Percentiles rank a stretch among this genome's conserved stretches.
Evolutionary conservation across 2,888 invertebrate genomes (phyloP).

Genomic region (Leptinotarsa tumamoca): DNA sequence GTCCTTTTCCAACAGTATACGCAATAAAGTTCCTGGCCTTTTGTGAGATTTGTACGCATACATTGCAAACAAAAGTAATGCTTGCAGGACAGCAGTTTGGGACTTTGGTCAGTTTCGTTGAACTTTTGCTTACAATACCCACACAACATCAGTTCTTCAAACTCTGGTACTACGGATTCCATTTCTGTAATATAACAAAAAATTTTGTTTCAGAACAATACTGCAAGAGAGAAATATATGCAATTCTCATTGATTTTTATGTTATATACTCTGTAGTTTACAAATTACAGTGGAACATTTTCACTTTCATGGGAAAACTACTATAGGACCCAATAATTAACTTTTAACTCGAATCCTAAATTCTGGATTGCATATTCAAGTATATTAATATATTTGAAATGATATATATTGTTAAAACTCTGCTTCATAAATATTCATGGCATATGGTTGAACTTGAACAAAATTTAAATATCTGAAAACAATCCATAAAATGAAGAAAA

Average conservation of each 20-base stretch:
- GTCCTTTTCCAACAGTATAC: constrained; percentile 82
- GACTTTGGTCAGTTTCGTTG: constrained; percentile 79
- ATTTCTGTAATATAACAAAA: constrained; percentile 45
- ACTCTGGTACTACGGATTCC: constrained; percentile 71
- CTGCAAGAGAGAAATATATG: neutral
- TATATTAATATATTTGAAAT: too few species aligned
- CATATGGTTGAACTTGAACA: too few species aligned
- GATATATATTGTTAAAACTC: too few species aligned
- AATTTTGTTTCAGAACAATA: neutral
- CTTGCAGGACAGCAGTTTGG: constrained; percentile 80
- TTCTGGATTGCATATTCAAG: too few species aligned
- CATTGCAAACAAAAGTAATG: constrained; percentile 84
- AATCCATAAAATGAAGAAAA: too few species aligned
- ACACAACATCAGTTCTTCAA: constrained; percentile 81
- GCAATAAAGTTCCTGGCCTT: constrained; percentile 77
- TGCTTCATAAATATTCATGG: too few species aligned
- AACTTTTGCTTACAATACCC: constrained; percentile 81
- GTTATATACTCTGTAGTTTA: too few species aligned
- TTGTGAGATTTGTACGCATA: constrained; percentile 76
- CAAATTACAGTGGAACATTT: too few species aligned
- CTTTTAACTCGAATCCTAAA: too few species aligned
- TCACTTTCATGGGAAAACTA: too few species aligned
- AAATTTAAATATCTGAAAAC: too few species aligned
- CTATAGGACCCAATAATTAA: too few species aligned
- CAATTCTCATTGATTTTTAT: neutral